These are phyloP conservation scores for Pseudopleuronectes americanus DNA, from an alignment of 2,797 vertebrate genomes.

Conservation along the genomic window DNA sequence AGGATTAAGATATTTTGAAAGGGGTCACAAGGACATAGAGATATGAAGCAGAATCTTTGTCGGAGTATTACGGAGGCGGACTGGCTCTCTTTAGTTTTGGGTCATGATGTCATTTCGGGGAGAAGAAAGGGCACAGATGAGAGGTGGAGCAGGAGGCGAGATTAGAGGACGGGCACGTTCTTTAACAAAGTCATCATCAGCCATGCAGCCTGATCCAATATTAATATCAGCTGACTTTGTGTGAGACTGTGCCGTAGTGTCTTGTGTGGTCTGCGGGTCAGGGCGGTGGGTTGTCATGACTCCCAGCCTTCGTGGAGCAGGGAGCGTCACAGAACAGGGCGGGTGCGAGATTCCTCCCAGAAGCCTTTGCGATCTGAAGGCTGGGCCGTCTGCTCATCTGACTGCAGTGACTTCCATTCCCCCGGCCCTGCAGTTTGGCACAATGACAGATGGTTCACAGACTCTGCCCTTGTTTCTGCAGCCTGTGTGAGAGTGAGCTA, in stretches of 20 bases:
- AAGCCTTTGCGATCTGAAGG: conserved; percentile 35
- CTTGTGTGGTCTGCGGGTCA: conserved; percentile 24
- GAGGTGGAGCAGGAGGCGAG: conserved; percentile 37
- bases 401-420: conserved; percentile 43
- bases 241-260: conserved; percentile 7
- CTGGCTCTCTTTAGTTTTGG: conserved; percentile 54
- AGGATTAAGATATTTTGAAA: conserved; percentile 64
- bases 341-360: neutral
- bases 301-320: conserved; percentile 17
- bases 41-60: conserved; percentile 41
- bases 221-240: conserved; percentile 19
- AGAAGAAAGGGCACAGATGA: conserved; percentile 53
- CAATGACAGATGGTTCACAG: conserved; percentile 32
- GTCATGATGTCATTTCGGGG: conserved; percentile 59
- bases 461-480: conserved; percentile 32
- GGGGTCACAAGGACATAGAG: conserved; percentile 29
- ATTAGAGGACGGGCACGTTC: conserved; percentile 23
- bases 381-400: conserved; percentile 35
- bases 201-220: conserved; percentile 18
- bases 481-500: conserved; percentile 18
- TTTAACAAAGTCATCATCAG: conserved; percentile 28
- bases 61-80: conserved; percentile 23
- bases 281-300: conserved; percentile 4
- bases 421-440: conserved; percentile 42
- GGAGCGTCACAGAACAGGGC: neutral